These are phyloP conservation scores for Danio choprae DNA, from an alignment of 2,797 vertebrate species.

Conservation along the genomic window DNA sequence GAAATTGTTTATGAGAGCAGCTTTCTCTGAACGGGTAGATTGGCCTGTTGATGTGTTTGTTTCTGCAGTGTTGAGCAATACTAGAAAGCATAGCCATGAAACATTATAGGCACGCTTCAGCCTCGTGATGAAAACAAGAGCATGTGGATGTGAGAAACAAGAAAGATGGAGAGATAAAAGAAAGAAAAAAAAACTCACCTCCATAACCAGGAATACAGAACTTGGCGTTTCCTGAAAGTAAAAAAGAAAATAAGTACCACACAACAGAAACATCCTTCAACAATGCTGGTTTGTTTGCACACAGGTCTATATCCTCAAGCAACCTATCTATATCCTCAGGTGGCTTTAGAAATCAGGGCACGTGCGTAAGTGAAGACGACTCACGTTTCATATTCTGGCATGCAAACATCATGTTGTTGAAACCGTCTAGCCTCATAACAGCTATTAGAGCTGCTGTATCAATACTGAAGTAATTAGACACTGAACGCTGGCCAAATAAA, in stretches of 20 bases:
- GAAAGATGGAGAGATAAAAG: slow-evolving; percentile 11
- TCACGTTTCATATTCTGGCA: slow-evolving; percentile 9
- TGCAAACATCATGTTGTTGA: slow-evolving; percentile 23
- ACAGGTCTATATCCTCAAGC: background rate
- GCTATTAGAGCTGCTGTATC: slow-evolving; percentile 14
- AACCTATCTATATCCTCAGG: too few relatives aligned
- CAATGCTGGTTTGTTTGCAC: slow-evolving; percentile 11
- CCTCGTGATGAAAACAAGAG: slow-evolving; percentile 53
- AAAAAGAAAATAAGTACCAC: slow-evolving; percentile 57
- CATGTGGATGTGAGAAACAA: slow-evolving; percentile 4
- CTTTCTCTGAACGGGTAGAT: slow-evolving; percentile 68
- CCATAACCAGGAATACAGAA: slow-evolving; percentile 96
- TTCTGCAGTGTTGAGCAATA: slow-evolving; percentile 63
- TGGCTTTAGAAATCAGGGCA: background rate
- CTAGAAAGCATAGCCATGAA: slow-evolving; percentile 18
- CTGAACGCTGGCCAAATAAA: slow-evolving; percentile 22
- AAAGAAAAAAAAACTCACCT: slow-evolving; percentile 77
- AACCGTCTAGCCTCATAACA: slow-evolving; percentile 21
- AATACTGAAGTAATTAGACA: slow-evolving; percentile 5
- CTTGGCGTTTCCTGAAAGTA: slow-evolving; percentile 92
- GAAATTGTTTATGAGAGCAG: slow-evolving; percentile 53
- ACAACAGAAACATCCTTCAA: background rate
- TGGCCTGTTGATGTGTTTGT: slow-evolving; percentile 61
- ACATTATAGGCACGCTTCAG: background rate
- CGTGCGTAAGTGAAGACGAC: background rate